Evolutionary conservation across 2,113 vertebrate genomes (phyloP).

Genomic region (Cephalopterus ornatus): DNA sequence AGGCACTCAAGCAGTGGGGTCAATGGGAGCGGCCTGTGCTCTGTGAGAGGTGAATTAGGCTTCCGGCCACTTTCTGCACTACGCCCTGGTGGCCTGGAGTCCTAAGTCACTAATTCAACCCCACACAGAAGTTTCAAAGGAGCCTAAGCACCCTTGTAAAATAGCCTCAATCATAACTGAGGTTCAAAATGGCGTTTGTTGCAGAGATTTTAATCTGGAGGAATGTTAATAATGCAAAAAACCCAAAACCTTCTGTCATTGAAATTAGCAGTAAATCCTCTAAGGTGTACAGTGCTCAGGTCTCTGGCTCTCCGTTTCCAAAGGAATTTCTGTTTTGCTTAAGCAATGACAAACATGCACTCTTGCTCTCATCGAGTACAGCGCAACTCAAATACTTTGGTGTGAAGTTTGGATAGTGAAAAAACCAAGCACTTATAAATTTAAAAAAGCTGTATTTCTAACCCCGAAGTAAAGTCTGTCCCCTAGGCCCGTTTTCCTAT

Average conservation of each 20-base stretch:
- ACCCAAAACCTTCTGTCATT: not conserved
- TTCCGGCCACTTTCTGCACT: not conserved
- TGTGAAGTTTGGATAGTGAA: conserved; percentile 10
- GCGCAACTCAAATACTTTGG: not conserved
- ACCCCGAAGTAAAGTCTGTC: not conserved
- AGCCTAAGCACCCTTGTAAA: not conserved
- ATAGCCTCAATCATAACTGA: not conserved
- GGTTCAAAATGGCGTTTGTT: not conserved
- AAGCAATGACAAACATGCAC: not conserved
- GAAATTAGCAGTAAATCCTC: not conserved
- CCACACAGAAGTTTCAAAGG: not conserved
- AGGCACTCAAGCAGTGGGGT: not conserved
- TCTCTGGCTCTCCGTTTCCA: not conserved
- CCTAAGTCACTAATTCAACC: not conserved
- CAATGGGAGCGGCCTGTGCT: not conserved
- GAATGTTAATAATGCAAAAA: not conserved
- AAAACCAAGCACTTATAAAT: not conserved
- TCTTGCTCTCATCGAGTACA: not conserved
- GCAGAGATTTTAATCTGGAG: not conserved
- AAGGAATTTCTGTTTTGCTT: not conserved
- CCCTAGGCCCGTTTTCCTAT: not conserved
- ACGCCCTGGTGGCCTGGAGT: not conserved
- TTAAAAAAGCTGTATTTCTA: not conserved
- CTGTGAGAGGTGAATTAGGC: not conserved
- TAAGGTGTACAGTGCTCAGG: not conserved